phyloP scores from a whole-genome alignment of 2,888 invertebrate species.

The Exephanes ischioxanthus region DNA sequence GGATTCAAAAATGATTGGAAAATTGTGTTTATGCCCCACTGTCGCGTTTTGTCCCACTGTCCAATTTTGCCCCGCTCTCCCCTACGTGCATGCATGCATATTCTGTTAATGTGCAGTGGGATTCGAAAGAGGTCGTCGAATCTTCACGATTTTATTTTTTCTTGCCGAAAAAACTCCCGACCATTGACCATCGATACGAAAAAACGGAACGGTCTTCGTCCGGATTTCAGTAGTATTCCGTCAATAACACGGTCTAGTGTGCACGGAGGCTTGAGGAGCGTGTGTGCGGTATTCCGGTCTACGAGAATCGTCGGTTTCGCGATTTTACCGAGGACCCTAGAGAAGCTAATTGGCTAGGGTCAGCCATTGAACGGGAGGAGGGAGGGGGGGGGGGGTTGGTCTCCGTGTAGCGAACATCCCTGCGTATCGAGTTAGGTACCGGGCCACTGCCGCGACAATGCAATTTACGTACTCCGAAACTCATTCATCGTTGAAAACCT shows the following conservation, averaged over 20 bases:
- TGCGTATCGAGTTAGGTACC: constrained; percentile 66
- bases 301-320: constrained; percentile 68
- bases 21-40: no score
- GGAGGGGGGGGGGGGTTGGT: no score
- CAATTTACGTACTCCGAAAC: constrained; percentile 73
- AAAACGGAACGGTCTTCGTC: constrained; percentile 6
- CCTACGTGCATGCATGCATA: background rate
- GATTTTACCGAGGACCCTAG: constrained; percentile 77
- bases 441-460: constrained; percentile 73
- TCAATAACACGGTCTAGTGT: background rate
- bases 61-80: background rate
- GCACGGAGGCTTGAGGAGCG: background rate
- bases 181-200: background rate
- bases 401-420: constrained; percentile 65
- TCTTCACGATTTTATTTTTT: constrained; percentile 1
- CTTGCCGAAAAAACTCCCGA: background rate
- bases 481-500: constrained; percentile 71
- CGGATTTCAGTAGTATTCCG: background rate
- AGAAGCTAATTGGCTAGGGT: constrained; percentile 79
- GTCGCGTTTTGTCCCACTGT: no score
- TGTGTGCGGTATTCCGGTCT: constrained; percentile 2
- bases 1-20: no score
- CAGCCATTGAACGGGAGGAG: constrained; percentile 73
- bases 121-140: background rate
- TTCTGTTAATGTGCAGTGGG: background rate